These are phyloP conservation scores for Grammomys dolichurus DNA, from an alignment of 2,113 vertebrate species.

Conservation along the genomic window DNA sequence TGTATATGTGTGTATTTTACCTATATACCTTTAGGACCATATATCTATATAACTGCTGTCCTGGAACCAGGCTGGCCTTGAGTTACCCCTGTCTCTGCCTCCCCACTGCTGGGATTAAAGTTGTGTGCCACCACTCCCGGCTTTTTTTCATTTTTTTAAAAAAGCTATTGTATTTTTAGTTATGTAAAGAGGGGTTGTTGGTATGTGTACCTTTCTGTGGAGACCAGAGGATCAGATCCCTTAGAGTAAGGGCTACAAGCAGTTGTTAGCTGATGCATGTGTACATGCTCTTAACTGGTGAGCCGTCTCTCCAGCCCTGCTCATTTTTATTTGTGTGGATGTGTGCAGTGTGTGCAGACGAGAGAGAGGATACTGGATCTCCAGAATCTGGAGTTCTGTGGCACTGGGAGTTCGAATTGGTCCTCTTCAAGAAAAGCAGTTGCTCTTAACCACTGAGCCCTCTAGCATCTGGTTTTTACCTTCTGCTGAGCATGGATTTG, in stretches of 20 bases:
- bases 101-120: not conserved
- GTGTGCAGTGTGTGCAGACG: not conserved
- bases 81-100: not conserved
- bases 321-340: not conserved
- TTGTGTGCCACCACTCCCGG: not conserved
- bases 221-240: not conserved
- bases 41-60: not conserved
- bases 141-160: not conserved
- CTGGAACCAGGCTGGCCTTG: not conserved
- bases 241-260: not conserved
- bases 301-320: not conserved
- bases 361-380: not conserved
- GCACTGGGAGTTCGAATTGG: not conserved
- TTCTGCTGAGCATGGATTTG: not conserved
- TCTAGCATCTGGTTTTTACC: not conserved
- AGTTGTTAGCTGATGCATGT: not conserved
- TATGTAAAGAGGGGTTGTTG: not conserved
- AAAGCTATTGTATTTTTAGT: not conserved
- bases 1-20: not conserved
- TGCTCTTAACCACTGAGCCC: not conserved
- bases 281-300: not conserved
- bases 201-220: not conserved
- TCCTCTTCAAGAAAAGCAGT: too few species aligned
- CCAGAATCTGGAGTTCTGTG: not conserved
- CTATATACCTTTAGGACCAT: not conserved